These are phyloP conservation scores for Aphidius ervi DNA, from an alignment of 1,140 invertebrate species.

Conservation along the genomic window DNA sequence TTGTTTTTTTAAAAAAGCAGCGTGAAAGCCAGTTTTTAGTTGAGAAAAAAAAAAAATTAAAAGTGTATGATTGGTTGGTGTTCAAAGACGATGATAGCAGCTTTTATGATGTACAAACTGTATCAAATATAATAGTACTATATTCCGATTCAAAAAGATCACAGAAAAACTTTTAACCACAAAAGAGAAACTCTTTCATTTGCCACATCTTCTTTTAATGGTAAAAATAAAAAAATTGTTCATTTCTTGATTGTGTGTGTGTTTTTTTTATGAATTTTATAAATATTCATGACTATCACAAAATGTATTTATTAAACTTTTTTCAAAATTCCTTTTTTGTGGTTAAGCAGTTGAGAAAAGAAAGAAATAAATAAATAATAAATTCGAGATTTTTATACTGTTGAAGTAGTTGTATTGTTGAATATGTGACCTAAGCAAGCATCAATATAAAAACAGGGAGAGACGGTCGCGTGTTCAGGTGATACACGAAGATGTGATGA, in stretches of 20 bases:
- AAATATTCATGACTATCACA: too few relatives aligned
- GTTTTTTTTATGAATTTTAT: too few relatives aligned
- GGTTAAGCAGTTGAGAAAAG: not conserved
- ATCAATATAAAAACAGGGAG: too few relatives aligned
- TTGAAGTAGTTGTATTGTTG: not conserved
- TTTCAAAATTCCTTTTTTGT: not conserved
- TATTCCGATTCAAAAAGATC: slow-evolving; percentile 2
- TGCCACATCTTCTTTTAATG: too few relatives aligned
- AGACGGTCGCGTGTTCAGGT: slow-evolving; percentile 2
- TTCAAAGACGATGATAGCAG: slow-evolving; percentile 5
- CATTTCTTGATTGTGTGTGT: too few relatives aligned
- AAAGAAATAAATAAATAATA: not conserved
- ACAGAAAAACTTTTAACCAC: not conserved
- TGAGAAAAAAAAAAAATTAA: slow-evolving; percentile 1
- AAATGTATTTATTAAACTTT: too few relatives aligned
- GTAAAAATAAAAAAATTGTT: too few relatives aligned
- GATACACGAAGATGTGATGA: not conserved
- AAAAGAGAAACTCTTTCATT: slow-evolving; percentile 7
- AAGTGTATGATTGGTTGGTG: not conserved
- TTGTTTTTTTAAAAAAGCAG: too few relatives aligned
- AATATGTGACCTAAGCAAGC: too few relatives aligned
- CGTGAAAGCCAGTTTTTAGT: not conserved
- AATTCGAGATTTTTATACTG: too few relatives aligned
- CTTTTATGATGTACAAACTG: not conserved
- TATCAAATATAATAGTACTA: not conserved